A percentile compares a stretch with the other conserved stretches of the same genome.
phyloP scores from a whole-genome alignment of 2,113 vertebrate genomes.

The Apodemus sylvaticus region DNA sequence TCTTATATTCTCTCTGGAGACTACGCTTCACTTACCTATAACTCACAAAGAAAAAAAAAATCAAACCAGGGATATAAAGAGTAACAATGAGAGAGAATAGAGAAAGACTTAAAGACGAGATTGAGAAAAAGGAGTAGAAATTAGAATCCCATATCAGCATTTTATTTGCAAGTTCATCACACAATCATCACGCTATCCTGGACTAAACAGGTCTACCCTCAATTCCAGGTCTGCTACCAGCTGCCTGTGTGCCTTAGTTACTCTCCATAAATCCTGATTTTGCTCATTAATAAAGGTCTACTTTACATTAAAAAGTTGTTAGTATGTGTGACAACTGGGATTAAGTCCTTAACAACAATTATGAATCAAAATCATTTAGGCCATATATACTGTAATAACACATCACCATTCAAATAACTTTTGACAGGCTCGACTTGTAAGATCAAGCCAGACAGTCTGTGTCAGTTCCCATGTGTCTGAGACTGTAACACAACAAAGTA shows the following conservation, averaged over 20 bases:
- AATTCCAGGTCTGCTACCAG: neutral
- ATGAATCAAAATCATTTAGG: neutral
- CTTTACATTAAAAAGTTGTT: neutral
- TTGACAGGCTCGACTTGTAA: neutral
- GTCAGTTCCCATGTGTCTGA: neutral
- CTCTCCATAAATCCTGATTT: neutral
- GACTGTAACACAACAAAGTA: neutral
- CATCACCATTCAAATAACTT: too few relatives aligned
- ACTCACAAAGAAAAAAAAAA: constrained; percentile 22
- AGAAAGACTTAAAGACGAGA: neutral
- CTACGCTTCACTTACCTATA: neutral
- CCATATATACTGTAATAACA: too few relatives aligned
- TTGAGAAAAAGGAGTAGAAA: neutral
- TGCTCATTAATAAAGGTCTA: constrained; percentile 24
- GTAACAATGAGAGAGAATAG: neutral
- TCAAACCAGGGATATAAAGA: neutral
- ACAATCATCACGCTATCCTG: neutral
- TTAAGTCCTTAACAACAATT: constrained; percentile 25
- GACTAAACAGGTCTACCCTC: neutral
- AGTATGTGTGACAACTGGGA: neutral
- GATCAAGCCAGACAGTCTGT: neutral
- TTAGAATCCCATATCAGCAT: neutral
- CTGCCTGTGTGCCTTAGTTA: neutral
- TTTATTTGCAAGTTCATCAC: constrained; percentile 3
- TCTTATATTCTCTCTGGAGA: neutral